phyloP scores from a whole-genome alignment of 2,797 vertebrate genomes.

The Heteromormyrus szaboi region DNA sequence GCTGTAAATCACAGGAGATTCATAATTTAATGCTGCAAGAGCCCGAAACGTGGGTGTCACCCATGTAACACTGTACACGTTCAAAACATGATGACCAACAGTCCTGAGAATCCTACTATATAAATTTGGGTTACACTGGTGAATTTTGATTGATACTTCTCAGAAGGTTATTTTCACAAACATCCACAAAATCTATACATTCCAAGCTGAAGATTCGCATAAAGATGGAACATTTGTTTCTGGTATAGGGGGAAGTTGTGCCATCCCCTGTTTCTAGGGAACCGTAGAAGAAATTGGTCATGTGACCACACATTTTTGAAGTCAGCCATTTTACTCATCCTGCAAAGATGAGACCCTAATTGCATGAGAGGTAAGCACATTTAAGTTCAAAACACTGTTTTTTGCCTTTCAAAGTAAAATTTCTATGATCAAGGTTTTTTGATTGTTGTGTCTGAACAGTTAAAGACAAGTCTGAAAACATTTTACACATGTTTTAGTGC shows the following conservation, averaged over 20 bases:
- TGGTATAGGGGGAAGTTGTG: not conserved
- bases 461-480: no score
- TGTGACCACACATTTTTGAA: no score
- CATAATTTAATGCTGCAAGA: not conserved
- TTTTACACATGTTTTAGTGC: no score
- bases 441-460: no score
- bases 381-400: no score
- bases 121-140: not conserved
- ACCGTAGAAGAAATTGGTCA: no score
- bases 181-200: not conserved
- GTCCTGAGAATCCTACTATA: not conserved
- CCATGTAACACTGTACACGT: not conserved
- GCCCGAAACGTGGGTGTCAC: not conserved
- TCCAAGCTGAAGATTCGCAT: not conserved
- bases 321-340: no score
- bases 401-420: no score
- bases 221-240: not conserved
- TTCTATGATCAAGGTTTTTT: no score
- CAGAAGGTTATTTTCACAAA: not conserved
- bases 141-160: not conserved
- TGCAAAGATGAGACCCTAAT: no score
- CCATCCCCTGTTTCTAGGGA: no score
- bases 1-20: not conserved
- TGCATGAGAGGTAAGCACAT: no score
- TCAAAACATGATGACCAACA: not conserved